Conservation (phyloP, 92 coral and sea anemone species). For the Desmophyllum pertusum region DNA sequence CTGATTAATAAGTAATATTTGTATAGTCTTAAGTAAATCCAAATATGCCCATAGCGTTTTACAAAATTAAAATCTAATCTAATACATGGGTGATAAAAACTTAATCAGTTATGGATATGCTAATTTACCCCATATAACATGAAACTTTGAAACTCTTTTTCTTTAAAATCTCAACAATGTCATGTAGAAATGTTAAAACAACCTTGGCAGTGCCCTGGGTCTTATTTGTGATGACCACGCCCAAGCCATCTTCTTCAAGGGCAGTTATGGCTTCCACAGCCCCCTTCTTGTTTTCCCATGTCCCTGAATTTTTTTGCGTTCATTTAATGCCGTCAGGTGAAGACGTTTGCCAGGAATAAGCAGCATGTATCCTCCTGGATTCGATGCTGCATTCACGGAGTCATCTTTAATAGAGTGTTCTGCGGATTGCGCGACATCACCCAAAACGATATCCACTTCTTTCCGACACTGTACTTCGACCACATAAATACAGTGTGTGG, state of each 20-base stretch:
- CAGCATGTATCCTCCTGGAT: slow-evolving; percentile 18
- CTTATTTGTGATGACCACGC: background rate
- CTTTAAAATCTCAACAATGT: too few species aligned
- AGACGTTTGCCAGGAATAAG: slow-evolving; percentile 17
- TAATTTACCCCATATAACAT: too few species aligned
- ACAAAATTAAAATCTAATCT: too few species aligned
- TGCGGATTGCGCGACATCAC: background rate
- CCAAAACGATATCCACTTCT: background rate
- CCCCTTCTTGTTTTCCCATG: slow-evolving; percentile 24
- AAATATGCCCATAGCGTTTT: too few species aligned
- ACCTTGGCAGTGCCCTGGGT: slow-evolving; percentile 16
- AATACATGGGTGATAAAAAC: background rate
- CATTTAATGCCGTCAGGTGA: background rate
- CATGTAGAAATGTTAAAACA: too few species aligned
- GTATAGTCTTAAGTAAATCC: too few species aligned
- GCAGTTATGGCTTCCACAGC: slow-evolving; percentile 5
- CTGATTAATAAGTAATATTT: too few species aligned
- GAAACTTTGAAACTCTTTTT: too few species aligned
- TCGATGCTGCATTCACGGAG: slow-evolving; percentile 5
- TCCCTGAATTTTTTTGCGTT: slow-evolving; percentile 15
- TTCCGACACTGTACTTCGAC: background rate
- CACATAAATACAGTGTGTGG: slow-evolving; percentile 11
- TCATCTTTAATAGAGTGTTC: background rate
- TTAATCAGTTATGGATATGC: too few species aligned
- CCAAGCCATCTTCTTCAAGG: background rate